A percentile compares a stretch with the other conserved stretches of the same genome.
phyloP scores from a whole-genome alignment of 2,113 vertebrate genomes.

The Stegastes partitus region DNA sequence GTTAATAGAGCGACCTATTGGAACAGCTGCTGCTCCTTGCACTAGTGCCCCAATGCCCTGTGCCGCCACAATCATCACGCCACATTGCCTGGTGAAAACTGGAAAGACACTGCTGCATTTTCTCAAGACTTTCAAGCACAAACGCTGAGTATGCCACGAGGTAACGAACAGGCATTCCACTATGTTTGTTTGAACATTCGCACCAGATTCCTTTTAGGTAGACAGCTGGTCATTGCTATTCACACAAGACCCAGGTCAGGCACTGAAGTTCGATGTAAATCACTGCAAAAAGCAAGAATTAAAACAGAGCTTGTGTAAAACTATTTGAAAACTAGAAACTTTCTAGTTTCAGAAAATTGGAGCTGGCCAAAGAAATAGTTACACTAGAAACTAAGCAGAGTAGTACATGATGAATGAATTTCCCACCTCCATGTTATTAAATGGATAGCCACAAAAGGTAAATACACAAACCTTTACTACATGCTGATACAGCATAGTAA shows the following conservation, averaged over 20 bases:
- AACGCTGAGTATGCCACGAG: not conserved
- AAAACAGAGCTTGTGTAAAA: not conserved
- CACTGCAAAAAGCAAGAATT: slow-evolving; percentile 5
- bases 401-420: too few species aligned
- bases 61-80: slow-evolving; percentile 18
- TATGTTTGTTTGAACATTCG: not conserved
- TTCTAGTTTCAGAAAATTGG: not conserved
- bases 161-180: slow-evolving; percentile 14
- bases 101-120: not conserved
- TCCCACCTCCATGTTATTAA: too few species aligned
- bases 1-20: slow-evolving; percentile 75
- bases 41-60: slow-evolving; percentile 38
- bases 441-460: too few species aligned
- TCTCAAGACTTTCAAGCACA: slow-evolving; percentile 19
- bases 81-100: slow-evolving; percentile 18
- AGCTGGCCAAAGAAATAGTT: not conserved
- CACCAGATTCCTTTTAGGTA: slow-evolving; percentile 6
- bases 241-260: not conserved
- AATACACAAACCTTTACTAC: too few species aligned
- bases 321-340: not conserved
- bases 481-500: too few species aligned
- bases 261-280: not conserved
- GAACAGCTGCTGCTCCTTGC: slow-evolving; percentile 80
- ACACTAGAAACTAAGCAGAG: too few species aligned
- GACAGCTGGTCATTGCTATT: slow-evolving; percentile 9